Evolutionary conservation across 2,113 vertebrate species (phyloP), one percentile per base, ranked within the genome.

Genomic region (Erinaceus europaeus): DNA sequence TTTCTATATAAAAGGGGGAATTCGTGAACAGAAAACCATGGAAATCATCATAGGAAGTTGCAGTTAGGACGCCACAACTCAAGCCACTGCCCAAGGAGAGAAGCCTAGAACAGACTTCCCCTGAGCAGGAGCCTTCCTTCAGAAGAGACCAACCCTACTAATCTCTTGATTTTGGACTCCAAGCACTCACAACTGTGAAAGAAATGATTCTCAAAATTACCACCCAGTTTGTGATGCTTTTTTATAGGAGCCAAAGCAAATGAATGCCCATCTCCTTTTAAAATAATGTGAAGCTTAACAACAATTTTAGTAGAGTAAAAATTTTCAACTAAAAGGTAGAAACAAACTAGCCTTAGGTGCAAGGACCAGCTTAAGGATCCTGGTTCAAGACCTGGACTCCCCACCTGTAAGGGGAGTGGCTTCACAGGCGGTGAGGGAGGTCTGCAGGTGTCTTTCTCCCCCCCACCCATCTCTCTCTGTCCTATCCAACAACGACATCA

Each of bases 321-420:
- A 65, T 15, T 79, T 84, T 80, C n/a, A 12, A 72, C 21, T 46
- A 85, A 48, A 85, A 79, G 48, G 32, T 38, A 89, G 34, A 79
- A 20, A 57, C 5, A 11, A n/a, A n/a, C 17, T 23, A 23, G 4
- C 48, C 32, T 65, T 42, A 75, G 75, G 76, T 64, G 52, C 23
- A 46, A 75, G 50, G 44, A 29, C 64, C 36, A 86, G 78, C 21
- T n/a, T n/a, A n/a, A n/a, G n/a, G n/a, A n/a, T n/a, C n/a, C n/a
- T n/a, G n/a, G n/a, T n/a, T n/a, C n/a, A n/a, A n/a, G n/a, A n/a
- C n/a, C n/a, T n/a, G n/a, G n/a, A n/a, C n/a, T n/a, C n/a, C n/a
- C n/a, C n/a, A n/a, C n/a, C n/a, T n/a, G n/a, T n/a, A n/a, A n/a
- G n/a, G n/a, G n/a, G n/a, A n/a, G n/a, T n/a, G n/a, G n/a, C n/a